Conservation (phyloP, 2,113 vertebrate genomes). For the Phrynosoma platyrhinos region DNA sequence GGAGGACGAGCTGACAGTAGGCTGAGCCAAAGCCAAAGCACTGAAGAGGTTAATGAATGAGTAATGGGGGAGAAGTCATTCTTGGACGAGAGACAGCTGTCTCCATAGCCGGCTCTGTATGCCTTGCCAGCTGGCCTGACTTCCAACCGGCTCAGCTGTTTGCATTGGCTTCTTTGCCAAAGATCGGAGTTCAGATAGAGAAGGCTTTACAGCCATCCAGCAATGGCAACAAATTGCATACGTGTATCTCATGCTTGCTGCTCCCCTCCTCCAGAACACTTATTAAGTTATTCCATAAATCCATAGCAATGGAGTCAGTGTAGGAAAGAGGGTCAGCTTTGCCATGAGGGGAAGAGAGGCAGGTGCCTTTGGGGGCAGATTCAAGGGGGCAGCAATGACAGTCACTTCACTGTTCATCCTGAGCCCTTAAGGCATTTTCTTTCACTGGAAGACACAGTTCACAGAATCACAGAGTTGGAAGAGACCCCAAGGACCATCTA, state of each 20-base stretch:
- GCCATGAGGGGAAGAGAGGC: too few species aligned
- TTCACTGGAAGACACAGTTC: too few species aligned
- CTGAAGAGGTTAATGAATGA: constrained; percentile 25
- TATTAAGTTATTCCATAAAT: not conserved
- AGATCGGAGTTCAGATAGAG: not conserved
- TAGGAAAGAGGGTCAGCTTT: too few species aligned
- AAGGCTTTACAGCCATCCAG: not conserved
- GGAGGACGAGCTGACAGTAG: not conserved
- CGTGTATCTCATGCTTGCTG: too few species aligned
- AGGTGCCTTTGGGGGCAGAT: too few species aligned
- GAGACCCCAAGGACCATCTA: too few species aligned
- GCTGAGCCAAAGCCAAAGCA: not conserved
- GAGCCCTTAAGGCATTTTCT: too few species aligned
- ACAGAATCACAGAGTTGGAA: too few species aligned
- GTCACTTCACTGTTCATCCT: too few species aligned
- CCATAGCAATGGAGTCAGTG: too few species aligned
- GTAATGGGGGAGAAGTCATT: not conserved
- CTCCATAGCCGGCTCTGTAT: constrained; percentile 1
- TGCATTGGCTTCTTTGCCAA: constrained; percentile 14
- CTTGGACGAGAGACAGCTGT: constrained; percentile 16
- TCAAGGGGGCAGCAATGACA: too few species aligned
- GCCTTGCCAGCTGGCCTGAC: not conserved
- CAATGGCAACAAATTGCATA: not conserved
- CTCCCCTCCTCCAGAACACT: not conserved
- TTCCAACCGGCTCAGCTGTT: constrained; percentile 21